Evolutionary conservation across 2,888 invertebrate genomes (phyloP).

Genomic region (Icerya purchasi): DNA sequence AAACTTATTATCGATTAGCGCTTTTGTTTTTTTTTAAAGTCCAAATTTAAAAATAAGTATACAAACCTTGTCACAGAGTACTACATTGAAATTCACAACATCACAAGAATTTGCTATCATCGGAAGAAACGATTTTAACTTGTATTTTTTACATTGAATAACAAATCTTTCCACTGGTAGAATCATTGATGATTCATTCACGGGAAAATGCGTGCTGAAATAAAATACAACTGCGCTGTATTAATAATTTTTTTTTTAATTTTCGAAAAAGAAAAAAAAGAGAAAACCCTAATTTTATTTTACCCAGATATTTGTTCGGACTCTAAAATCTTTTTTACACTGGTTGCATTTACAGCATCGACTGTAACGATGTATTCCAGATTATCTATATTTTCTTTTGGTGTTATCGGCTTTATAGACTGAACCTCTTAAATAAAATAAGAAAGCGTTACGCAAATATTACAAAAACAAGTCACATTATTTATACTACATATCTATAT

Average conservation of each 20-base stretch:
- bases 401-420: background rate
- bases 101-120: background rate
- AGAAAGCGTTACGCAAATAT: no score
- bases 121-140: background rate
- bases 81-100: background rate
- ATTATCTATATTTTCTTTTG: background rate
- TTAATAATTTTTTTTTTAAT: no score
- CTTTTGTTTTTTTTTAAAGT: no score
- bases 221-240: no score
- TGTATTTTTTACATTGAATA: background rate
- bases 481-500: background rate
- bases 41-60: no score
- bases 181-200: background rate
- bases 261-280: no score
- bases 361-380: background rate
- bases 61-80: background rate
- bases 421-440: background rate
- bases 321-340: background rate
- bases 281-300: no score
- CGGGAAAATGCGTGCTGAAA: background rate
- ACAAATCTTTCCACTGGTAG: background rate
- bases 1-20: no score
- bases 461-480: no score
- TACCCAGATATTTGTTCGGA: background rate
- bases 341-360: background rate